These are phyloP conservation scores for Malurus leucopterus DNA, from an alignment of 2,797 vertebrate genomes.

Conservation along the genomic window DNA sequence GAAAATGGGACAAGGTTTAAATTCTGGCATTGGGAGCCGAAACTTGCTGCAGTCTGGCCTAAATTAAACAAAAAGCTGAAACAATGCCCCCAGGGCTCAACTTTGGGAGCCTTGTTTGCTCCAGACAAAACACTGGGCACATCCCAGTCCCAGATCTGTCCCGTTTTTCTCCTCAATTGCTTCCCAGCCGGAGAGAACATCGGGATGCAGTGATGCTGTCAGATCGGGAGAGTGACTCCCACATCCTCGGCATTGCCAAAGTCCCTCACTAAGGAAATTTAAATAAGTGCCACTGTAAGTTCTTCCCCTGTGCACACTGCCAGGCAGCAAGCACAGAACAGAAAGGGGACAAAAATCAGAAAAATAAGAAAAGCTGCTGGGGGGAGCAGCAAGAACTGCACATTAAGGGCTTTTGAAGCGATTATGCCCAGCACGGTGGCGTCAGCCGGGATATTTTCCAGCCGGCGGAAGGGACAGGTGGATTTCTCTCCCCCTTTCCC, in stretches of 20 bases:
- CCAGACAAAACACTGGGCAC: not conserved
- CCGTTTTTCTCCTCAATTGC: rapidly evolving
- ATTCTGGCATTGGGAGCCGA: not conserved
- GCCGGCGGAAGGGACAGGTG: not conserved
- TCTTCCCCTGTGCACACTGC: not conserved
- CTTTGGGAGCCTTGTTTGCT: not conserved
- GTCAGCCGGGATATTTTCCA: not conserved
- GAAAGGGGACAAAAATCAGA: rapidly evolving
- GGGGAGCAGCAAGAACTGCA: not conserved
- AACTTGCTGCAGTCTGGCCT: not conserved
- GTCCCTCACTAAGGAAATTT: not conserved
- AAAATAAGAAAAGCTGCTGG: not conserved
- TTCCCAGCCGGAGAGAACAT: rapidly evolving
- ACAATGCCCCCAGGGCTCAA: rapidly evolving
- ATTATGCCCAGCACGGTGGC: not conserved
- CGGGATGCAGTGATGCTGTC: rapidly evolving
- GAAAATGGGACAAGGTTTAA: not conserved
- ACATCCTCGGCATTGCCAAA: rapidly evolving
- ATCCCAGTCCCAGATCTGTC: not conserved
- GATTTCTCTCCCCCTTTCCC: not conserved
- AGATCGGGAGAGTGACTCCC: rapidly evolving
- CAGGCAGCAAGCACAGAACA: rapidly evolving
- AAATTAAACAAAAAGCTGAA: not conserved
- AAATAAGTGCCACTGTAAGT: rapidly evolving
- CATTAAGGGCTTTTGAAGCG: not conserved